Evolutionary conservation across 2,113 vertebrate genomes (phyloP).

Genomic region (Sinocyclocheilus maitianheensis): DNA sequence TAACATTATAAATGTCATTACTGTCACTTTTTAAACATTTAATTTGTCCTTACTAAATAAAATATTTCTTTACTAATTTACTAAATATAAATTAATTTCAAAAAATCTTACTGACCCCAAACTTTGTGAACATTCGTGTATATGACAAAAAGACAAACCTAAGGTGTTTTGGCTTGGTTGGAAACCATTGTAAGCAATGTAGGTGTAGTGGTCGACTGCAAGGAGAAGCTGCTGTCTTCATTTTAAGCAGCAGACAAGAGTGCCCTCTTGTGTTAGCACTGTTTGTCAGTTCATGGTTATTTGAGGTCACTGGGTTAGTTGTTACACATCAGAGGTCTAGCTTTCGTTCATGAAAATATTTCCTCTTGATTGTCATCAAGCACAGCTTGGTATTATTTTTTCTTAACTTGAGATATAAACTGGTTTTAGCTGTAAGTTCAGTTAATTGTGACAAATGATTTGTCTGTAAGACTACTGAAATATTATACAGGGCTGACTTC

Average conservation of each 20-base stretch:
- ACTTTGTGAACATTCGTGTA: not conserved
- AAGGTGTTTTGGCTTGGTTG: not conserved
- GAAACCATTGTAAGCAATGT: not conserved
- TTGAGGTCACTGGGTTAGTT: conserved; percentile 29
- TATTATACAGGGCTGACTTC: not conserved
- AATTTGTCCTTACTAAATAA: not conserved
- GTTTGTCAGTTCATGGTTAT: conserved; percentile 35
- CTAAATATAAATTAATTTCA: not conserved
- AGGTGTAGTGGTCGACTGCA: not conserved
- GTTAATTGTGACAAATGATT: too few relatives aligned
- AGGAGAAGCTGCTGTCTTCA: not conserved
- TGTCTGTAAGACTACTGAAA: not conserved
- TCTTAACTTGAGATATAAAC: not conserved
- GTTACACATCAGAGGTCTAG: not conserved
- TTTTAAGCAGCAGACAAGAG: conserved; percentile 66
- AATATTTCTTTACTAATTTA: not conserved
- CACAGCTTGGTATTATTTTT: not conserved
- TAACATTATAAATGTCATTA: not conserved
- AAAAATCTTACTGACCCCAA: not conserved
- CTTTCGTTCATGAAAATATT: not conserved
- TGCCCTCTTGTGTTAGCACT: conserved; percentile 73
- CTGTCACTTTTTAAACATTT: not conserved
- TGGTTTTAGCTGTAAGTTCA: not conserved
- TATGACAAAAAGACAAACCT: not conserved
- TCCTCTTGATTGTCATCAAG: not conserved